phyloP scores from a whole-genome alignment of 2,113 vertebrate species.

The Brachypodius melanocephalos region DNA sequence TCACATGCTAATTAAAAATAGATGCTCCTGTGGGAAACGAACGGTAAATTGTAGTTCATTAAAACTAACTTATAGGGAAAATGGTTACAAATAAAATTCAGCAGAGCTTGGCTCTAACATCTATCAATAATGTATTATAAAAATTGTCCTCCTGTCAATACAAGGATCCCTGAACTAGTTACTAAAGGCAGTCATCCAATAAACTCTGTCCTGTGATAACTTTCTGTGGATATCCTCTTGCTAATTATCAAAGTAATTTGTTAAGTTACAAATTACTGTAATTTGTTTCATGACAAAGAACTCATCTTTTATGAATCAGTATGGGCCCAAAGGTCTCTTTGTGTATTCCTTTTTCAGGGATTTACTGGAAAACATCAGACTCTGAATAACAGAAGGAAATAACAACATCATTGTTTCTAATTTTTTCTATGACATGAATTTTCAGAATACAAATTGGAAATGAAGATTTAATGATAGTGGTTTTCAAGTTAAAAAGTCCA shows the following conservation, averaged over 20 bases:
- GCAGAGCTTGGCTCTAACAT: neutral
- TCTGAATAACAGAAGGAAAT: neutral
- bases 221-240: neutral
- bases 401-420: neutral
- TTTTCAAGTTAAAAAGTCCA: neutral
- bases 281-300: neutral
- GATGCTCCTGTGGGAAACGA: neutral
- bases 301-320: neutral
- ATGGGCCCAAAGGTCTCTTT: neutral
- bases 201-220: neutral
- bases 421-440: neutral
- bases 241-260: constrained; percentile 2
- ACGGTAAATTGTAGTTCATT: neutral
- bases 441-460: neutral
- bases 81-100: neutral
- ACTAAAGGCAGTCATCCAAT: neutral
- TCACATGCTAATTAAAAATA: neutral
- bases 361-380: neutral
- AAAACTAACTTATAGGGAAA: neutral
- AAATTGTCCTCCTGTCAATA: constrained; percentile 7
- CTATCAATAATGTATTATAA: constrained; percentile 25
- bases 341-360: neutral
- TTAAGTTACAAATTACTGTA: neutral
- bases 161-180: neutral
- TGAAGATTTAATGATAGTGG: neutral